phyloP scores from a whole-genome alignment of 2,797 vertebrate species.

The Neoniphon sammara region DNA sequence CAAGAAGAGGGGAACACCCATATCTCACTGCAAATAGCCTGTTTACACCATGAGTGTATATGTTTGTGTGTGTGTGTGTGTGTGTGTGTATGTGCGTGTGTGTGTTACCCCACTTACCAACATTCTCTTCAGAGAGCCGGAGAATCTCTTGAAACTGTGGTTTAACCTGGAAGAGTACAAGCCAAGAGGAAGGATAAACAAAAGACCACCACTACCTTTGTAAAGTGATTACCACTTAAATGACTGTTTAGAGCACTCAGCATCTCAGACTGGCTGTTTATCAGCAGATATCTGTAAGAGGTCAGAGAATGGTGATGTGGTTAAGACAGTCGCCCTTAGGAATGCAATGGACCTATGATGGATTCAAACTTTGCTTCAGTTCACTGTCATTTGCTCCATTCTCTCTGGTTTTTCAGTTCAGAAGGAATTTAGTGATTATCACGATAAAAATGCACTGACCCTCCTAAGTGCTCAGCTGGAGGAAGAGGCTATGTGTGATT shows the following conservation, averaged over 20 bases:
- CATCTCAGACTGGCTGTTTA: background rate
- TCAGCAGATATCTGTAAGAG: background rate
- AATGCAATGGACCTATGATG: background rate
- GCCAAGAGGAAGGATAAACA: conserved; percentile 13
- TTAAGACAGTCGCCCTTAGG: background rate
- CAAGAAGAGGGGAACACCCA: conserved; percentile 65
- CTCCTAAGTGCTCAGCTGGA: too few species aligned
- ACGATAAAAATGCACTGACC: too few species aligned
- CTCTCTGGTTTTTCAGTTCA: too few species aligned
- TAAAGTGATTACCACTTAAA: background rate
- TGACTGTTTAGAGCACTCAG: background rate
- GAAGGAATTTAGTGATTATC: background rate
- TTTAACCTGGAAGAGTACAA: conserved; percentile 87
- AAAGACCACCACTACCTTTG: conserved; percentile 14
- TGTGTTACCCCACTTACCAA: conserved; percentile 85
- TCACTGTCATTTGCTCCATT: background rate
- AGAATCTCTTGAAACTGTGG: conserved; percentile 99
- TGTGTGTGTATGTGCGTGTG: conserved; percentile 28
- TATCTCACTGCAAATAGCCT: conserved; percentile 71
- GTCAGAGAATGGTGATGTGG: background rate
- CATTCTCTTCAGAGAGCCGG: conserved; percentile 96
- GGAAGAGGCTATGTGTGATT: too few species aligned
- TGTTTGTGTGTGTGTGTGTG: conserved; percentile 29
- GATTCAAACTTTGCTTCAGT: too few species aligned
- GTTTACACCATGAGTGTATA: conserved; percentile 67